These are phyloP conservation scores for Otis tarda DNA, from an alignment of 2,113 vertebrate species.

Conservation along the genomic window DNA sequence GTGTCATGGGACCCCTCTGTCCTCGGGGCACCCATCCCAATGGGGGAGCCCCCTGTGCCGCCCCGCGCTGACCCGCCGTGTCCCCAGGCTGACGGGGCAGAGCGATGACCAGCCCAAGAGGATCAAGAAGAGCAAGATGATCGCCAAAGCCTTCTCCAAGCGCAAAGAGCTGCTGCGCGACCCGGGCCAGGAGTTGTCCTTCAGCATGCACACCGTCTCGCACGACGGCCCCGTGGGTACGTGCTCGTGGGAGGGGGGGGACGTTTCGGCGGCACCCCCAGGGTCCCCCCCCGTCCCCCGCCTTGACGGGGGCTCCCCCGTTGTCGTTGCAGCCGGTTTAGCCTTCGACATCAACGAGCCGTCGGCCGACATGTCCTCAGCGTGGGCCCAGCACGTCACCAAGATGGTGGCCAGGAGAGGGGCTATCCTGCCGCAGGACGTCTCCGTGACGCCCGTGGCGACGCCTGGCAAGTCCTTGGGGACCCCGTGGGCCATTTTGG, in stretches of 20 bases:
- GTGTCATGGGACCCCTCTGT: background rate
- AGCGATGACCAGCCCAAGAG: constrained; percentile 94
- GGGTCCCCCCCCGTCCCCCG: rapidly evolving
- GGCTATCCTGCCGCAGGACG: constrained; percentile 94
- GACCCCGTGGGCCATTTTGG: rapidly evolving
- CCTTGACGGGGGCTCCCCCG: background rate
- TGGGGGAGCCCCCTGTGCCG: background rate
- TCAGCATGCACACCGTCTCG: constrained; percentile 96
- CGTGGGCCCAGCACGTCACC: constrained; percentile 96
- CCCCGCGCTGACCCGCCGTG: background rate
- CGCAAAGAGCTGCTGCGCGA: constrained; percentile 93
- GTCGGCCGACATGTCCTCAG: constrained; percentile 90
- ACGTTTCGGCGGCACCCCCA: rapidly evolving
- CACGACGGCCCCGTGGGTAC: constrained; percentile 94
- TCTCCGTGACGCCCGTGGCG: constrained; percentile 91
- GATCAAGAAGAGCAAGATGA: constrained; percentile 99
- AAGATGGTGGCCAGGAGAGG: constrained; percentile 98
- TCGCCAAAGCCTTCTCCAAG: constrained; percentile 96
- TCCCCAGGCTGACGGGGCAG: constrained; percentile 87
- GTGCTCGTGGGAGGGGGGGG: rapidly evolving
- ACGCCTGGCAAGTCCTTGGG: constrained; percentile 82
- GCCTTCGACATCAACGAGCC: constrained; percentile 94
- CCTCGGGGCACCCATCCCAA: background rate
- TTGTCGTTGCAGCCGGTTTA: constrained; percentile 82
- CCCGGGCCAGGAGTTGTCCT: constrained; percentile 91